Percentiles rank a stretch among this genome's conserved stretches.
Conservation (phyloP, 2,113 vertebrate genomes). For the Chaenocephalus aceratus region DNA sequence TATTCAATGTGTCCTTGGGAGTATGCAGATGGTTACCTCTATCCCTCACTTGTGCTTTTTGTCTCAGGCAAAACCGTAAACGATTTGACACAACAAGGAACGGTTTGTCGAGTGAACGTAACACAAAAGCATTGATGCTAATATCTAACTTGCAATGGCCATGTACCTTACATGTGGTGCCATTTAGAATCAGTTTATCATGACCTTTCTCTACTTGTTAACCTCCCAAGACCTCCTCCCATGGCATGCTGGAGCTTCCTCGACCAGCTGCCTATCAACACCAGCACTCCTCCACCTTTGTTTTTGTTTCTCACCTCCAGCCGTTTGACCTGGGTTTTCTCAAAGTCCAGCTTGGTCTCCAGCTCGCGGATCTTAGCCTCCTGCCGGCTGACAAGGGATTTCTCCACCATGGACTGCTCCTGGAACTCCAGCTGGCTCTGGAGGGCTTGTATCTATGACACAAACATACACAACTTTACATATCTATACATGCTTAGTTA, state of each 20-base stretch:
- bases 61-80: conserved; percentile 75
- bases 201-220: conserved; percentile 5
- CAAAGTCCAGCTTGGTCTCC: conserved; percentile 96
- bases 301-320: conserved; percentile 88
- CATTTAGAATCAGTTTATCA: background rate
- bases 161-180: background rate
- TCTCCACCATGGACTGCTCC: conserved; percentile 99
- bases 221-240: background rate
- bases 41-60: conserved; percentile 61
- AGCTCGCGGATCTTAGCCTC: conserved; percentile 96
- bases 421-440: conserved; percentile 98
- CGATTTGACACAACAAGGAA: conserved; percentile 76
- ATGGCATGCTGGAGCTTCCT: background rate
- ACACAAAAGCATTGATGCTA: conserved; percentile 7
- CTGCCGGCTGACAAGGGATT: conserved; percentile 94
- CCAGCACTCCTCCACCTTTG: background rate
- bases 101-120: conserved; percentile 18
- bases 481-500: too few species aligned
- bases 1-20: conserved; percentile 37
- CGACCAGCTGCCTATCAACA: background rate
- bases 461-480: conserved; percentile 1
- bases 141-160: background rate
- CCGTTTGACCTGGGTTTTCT: conserved; percentile 97
- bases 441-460: conserved; percentile 90
- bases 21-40: conserved; percentile 36